Conservation (phyloP, 2,888 invertebrate genomes). For the Conistra vaccinii region DNA sequence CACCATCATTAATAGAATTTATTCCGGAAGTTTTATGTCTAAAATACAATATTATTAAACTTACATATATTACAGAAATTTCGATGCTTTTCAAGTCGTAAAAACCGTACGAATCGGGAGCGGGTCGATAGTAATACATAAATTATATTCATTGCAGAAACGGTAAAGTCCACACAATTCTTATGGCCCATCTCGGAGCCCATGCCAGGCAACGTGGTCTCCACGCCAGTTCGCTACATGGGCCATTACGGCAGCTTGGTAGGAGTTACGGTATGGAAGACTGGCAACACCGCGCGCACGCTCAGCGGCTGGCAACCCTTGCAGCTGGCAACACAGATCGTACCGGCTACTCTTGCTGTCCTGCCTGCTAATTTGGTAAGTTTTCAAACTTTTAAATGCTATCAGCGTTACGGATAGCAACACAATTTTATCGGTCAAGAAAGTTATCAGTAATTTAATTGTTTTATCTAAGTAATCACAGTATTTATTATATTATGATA, state of each 20-base stretch:
- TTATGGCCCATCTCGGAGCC: conserved; percentile 92
- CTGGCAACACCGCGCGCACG: conserved; percentile 88
- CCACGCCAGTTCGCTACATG: conserved; percentile 92
- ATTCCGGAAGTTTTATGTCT: not conserved
- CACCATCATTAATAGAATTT: not conserved
- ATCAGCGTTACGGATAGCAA: not conserved
- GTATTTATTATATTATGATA: not conserved
- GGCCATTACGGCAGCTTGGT: conserved; percentile 93
- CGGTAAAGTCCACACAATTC: conserved; percentile 93
- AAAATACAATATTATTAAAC: not conserved
- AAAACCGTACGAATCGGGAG: too few relatives aligned
- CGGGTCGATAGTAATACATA: conserved; percentile 1
- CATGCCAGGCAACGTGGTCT: conserved; percentile 91
- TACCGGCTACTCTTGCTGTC: conserved; percentile 95
- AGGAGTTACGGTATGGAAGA: conserved; percentile 92
- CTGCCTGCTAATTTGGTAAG: conserved; percentile 92
- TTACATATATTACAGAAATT: not conserved
- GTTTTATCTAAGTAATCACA: conserved; percentile 20
- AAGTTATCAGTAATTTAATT: not conserved
- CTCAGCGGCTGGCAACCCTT: conserved; percentile 96
- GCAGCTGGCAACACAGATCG: conserved; percentile 96
- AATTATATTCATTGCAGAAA: conserved; percentile 90
- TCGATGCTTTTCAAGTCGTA: too few relatives aligned
- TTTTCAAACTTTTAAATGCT: not conserved
- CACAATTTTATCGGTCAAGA: not conserved